phyloP scores from a whole-genome alignment of 1,140 invertebrate genomes.

The Idris sp. region DNA sequence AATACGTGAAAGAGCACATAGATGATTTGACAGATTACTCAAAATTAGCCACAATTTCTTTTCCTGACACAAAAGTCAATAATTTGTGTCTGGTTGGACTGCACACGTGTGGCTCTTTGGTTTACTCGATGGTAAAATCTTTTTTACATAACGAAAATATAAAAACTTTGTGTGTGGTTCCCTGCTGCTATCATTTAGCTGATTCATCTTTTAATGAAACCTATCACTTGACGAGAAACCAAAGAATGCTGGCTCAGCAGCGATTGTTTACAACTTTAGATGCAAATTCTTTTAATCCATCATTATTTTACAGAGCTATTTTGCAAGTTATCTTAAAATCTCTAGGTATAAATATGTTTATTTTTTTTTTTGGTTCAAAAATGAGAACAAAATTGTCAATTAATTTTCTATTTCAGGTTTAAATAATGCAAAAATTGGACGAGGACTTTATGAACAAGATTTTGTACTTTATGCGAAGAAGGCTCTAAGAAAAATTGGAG shows the following conservation, averaged over 20 bases:
- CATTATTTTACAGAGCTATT: constrained; percentile 85
- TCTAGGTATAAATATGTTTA: constrained; percentile 59
- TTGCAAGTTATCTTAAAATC: constrained; percentile 82
- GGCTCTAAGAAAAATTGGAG: constrained; percentile 80
- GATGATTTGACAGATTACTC: constrained; percentile 77
- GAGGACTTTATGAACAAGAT: constrained; percentile 77
- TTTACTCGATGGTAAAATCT: constrained; percentile 85
- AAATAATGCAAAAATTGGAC: constrained; percentile 77
- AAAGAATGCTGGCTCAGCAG: constrained; percentile 90
- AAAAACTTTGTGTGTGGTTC: constrained; percentile 86
- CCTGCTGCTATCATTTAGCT: constrained; percentile 94
- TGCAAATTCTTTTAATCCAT: constrained; percentile 80
- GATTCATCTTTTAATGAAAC: constrained; percentile 80
- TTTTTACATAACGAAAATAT: constrained; percentile 82
- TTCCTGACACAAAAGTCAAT: constrained; percentile 66
- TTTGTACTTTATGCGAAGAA: constrained; percentile 82
- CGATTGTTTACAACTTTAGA: constrained; percentile 82
- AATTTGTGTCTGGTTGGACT: constrained; percentile 85
- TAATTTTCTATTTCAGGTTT: constrained; percentile 63
- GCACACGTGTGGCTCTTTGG: constrained; percentile 93
- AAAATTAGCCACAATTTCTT: constrained; percentile 76
- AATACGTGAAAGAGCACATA: constrained; percentile 67
- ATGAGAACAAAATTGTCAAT: no score
- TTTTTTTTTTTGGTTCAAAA: no score
- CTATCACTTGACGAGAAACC: constrained; percentile 85